Evolutionary conservation across 2,888 invertebrate genomes (phyloP), one percentile per base, ranked within the genome.

Genomic region (Geotrupes spiniger): DNA sequence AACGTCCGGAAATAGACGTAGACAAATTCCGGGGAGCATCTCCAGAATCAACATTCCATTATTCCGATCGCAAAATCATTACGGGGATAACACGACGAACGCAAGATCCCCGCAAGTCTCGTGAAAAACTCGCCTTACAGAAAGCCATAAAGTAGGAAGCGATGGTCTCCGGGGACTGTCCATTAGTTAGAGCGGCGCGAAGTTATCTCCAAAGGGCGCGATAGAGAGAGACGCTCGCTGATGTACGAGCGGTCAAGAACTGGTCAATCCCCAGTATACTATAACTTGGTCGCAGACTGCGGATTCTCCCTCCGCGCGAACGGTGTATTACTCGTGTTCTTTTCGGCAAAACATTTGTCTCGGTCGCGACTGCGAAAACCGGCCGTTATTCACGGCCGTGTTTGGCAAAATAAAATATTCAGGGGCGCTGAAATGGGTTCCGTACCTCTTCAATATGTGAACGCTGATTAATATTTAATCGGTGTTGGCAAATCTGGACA

Each of bases 201-300:
- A 10, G 33, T 33, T 15, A 15, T 33, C 33, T 15, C 2, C 12
- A 10, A 33, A 12, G 33, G 15, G n/a, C 5, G 33, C 26, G 33
- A 14, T 16, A 21, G 14, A 27, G 14, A 25, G 14, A 36, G 43
- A 43, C 33, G 36, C 36, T 21, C 14, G 43, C 25, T 43, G 43
- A 43, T 43, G 27, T 43, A 43, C 43, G 43, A 36, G 43, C 43
- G 43, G 43, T 43, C 36, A 43, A 26, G 33, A 33, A 43, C 26
- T 36, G 43, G 36, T 43, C 43, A 43, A 43, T 43, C 16, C 43
- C 33, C 15, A 15, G 15, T 33, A n/a, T 14, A 36, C 25, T 12
- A 17, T 14, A 43, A 33, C 26, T 17, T 14, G 26, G 9, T 36
- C 11, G 36, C 36, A 25, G 36, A n/a, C 21, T 31, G 11, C 29